Percentiles rank a stretch among this genome's conserved stretches.
These are phyloP conservation scores for Catalaphyllia jardinei DNA, from an alignment of 64 coral and sea anemone species.

Conservation along the genomic window DNA sequence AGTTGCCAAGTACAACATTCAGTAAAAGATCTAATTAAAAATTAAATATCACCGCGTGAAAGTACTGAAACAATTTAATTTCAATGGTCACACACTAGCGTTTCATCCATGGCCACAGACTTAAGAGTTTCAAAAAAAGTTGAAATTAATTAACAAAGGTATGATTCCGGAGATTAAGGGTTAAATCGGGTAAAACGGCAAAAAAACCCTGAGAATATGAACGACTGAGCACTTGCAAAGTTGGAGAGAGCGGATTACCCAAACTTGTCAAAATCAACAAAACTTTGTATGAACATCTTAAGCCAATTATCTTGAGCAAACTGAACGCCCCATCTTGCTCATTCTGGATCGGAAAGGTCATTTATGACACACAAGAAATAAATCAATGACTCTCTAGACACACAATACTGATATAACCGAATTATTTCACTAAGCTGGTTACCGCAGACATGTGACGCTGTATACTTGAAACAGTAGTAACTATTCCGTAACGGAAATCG, in stretches of 20 bases:
- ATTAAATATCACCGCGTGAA: too few relatives aligned
- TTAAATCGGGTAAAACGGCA: too few relatives aligned
- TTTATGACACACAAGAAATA: neutral
- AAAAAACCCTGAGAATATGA: too few relatives aligned
- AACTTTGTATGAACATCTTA: neutral
- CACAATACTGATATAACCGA: neutral
- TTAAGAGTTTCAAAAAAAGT: too few relatives aligned
- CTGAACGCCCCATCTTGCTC: neutral
- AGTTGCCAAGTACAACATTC: neutral
- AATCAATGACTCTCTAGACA: neutral
- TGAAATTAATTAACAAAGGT: too few relatives aligned
- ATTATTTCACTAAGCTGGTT: neutral
- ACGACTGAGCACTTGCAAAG: too few relatives aligned
- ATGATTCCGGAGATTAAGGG: too few relatives aligned
- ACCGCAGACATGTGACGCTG: neutral
- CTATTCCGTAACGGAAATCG: neutral
- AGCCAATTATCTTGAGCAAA: neutral
- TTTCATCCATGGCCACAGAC: too few relatives aligned
- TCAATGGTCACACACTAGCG: too few relatives aligned
- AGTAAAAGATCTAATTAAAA: neutral
- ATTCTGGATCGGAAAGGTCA: conserved; percentile 5
- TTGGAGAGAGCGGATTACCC: neutral
- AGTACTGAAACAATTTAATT: too few relatives aligned
- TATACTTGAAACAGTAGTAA: neutral
- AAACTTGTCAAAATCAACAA: neutral